A percentile compares a stretch with the other conserved stretches of the same genome.
phyloP scores from a whole-genome alignment of 2,888 invertebrate genomes.

The Podotricha telesiphe region DNA sequence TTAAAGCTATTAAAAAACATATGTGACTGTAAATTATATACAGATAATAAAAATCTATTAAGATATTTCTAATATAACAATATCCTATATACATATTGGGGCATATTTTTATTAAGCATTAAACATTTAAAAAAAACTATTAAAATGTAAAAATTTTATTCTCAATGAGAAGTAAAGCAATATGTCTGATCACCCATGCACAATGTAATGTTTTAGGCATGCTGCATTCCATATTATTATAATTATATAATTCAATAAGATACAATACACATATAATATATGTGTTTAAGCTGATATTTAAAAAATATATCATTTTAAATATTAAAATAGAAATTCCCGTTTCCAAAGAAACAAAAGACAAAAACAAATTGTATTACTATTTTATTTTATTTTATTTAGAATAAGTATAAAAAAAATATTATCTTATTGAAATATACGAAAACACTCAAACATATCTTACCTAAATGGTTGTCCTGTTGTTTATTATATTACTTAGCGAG shows the following conservation, averaged over 20 bases:
- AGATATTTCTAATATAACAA: neutral
- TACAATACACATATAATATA: constrained; percentile 12
- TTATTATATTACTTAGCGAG: constrained; percentile 60
- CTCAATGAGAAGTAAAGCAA: neutral
- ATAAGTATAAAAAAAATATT: constrained; percentile 1
- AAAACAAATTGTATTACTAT: too few species aligned
- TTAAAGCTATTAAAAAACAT: neutral
- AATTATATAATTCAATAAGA: constrained; percentile 45
- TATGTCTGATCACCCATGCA: constrained; percentile 17
- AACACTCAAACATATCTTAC: constrained; percentile 69
- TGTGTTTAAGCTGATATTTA: neutral
- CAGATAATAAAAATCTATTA: neutral
- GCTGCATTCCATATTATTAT: constrained; percentile 25
- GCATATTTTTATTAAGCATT: neutral
- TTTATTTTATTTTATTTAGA: too few species aligned
- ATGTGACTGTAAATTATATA: neutral
- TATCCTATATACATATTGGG: constrained; percentile 1
- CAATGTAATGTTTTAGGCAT: constrained; percentile 23
- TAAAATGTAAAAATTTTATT: neutral
- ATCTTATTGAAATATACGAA: constrained; percentile 62
- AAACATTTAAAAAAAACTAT: neutral
- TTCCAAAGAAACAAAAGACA: too few species aligned
- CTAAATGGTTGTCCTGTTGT: constrained; percentile 63
- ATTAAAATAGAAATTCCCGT: neutral
- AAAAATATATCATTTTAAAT: neutral